Evolutionary conservation across 2,797 vertebrate genomes (phyloP), one percentile per base, ranked within the genome.

Genomic region (Allobates femoralis): DNA sequence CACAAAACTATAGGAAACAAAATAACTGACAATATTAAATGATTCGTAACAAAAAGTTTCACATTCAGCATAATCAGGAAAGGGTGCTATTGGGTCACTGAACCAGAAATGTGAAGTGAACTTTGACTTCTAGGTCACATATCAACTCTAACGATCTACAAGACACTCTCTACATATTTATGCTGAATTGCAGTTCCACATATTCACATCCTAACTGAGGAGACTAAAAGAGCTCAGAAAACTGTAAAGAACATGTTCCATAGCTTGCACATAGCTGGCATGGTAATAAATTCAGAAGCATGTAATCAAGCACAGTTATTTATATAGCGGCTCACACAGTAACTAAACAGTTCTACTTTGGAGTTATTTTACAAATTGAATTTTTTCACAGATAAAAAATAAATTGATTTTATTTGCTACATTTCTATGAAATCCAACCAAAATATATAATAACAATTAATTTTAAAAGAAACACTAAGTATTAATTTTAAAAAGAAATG

Each of bases 71-170:
- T 66, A 88, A 90, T 84, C n/a, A 0, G 58, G 60, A 87, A 56
- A 84, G 90, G 86, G 89, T 89, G 86, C 90, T 34, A 14, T 90
- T 88, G 91, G 90, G 88, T 85, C 81, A 91, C 87, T 89, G 89
- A 88, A 88, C 81, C 87, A 89, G 90, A 91, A 86, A 89, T 90
- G 91, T 90, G 90, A 92, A 92, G 74, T 86, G 91, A 90, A 0
- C 77, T 90, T 91, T 91, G 92, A 90, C 90, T 93, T 90, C 85
- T 89, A 91, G 92, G 91, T 92, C 91, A 91, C 90, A 90, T 90
- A 89, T 89, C 90, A 92, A 92, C 91, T 91, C 90, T 92, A 91
- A 88, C 90, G 90, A 92, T 92, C 91, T 91, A 91, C 91, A 82
- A 91, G 89, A 90, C 37, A 90, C 91, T 91, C 92, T 91, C 90